Evolutionary conservation across 2,797 vertebrate species (phyloP), one percentile per base, ranked within the genome.

Genomic region (Epinephelus malabaricus): DNA sequence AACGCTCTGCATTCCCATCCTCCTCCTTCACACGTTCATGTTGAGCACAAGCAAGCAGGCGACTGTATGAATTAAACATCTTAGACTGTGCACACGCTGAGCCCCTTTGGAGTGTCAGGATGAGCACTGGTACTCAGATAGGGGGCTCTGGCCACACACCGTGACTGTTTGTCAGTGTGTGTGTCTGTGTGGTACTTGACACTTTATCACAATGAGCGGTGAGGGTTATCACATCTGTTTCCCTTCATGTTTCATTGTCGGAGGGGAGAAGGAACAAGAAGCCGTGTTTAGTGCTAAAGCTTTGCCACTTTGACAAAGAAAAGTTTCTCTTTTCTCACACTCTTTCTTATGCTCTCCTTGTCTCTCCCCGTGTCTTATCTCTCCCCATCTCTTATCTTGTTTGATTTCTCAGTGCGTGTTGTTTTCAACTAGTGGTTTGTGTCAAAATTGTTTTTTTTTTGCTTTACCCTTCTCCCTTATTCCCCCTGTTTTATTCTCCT

Each of bases 11-110:
- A 55, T 77, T 76, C 85, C 73, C 74, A n/a, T 88, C 77, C 67
- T 81, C 77, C 78, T 83, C 61, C 56, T 59, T 86, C 79, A 78
- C 72, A 69, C 51, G 5, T 76, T 89, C 67, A 23, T 65, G 72
- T 85, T 18, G 49, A 84, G 69, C 81, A 58, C 71, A 64, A 82
- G 60, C 69, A 64, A 82, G 60, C 86, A 71, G 78, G 84, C 72
- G 53, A 69, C 85, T 30, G 73, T 71, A 90, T 91, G 90, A 93
- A 92, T 93, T 89, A 92, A 92, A 93, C 88, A 95, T 91, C 73
- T 86, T 59, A 89, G 82, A 81, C 84, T 43, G 86, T 43, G 81
- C 66, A 4, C 89, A 82, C 40, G 23, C 85, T 75, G 85, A 82
- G 81, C 50, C 51, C 69, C 73, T 89, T 89, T 86, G 65, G 84